These are phyloP conservation scores for Cotesia vestalis DNA, from an alignment of 1,140 invertebrate species.

Conservation along the genomic window DNA sequence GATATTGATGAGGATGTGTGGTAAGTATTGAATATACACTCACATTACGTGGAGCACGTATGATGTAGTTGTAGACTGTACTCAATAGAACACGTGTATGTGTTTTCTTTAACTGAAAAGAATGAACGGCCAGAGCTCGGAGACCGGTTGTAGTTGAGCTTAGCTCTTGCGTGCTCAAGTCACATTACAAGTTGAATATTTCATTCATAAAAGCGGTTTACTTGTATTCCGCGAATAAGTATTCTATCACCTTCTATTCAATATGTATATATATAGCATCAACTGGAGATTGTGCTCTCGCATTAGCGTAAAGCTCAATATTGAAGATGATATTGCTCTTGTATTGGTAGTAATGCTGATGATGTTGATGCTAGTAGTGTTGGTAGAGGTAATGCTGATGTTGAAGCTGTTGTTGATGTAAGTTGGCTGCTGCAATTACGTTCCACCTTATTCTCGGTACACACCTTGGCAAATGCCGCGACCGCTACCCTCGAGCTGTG, in stretches of 20 bases:
- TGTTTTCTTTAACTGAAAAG: too few species aligned
- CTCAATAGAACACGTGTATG: too few species aligned
- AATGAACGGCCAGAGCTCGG: too few species aligned
- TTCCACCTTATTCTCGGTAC: neutral
- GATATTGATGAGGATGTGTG: too few species aligned
- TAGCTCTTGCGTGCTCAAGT: conserved; percentile 51
- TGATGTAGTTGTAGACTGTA: too few species aligned
- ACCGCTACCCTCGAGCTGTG: conserved; percentile 25
- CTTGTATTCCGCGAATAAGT: conserved; percentile 49
- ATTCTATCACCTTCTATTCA: conserved; percentile 24
- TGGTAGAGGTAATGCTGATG: neutral
- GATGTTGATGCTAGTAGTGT: too few species aligned
- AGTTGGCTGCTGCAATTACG: conserved; percentile 15
- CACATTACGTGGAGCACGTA: too few species aligned
- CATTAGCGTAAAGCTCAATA: neutral
- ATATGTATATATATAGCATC: conserved; percentile 9
- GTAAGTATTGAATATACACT: too few species aligned
- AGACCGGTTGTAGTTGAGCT: conserved; percentile 38
- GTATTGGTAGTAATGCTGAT: too few species aligned
- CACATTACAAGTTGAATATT: conserved; percentile 59
- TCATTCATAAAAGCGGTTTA: conserved; percentile 56
- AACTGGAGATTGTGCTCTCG: neutral
- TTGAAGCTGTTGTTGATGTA: neutral
- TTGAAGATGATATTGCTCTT: too few species aligned
- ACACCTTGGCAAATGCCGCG: neutral